Evolutionary conservation across 2,113 vertebrate species (phyloP).

Genomic region (Oostethus manadensis): DNA sequence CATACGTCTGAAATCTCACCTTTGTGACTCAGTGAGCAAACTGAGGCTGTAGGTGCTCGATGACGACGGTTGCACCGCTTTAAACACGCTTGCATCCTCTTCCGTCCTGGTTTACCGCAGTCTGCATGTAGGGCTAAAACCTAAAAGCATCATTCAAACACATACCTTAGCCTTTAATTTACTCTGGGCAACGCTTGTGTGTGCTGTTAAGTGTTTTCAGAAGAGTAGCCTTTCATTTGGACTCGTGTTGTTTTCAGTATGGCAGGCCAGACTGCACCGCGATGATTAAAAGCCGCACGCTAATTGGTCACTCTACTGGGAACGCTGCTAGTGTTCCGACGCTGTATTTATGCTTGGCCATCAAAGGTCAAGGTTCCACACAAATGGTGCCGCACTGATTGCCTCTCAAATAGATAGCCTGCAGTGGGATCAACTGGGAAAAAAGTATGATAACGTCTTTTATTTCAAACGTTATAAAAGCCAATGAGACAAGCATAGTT

Average conservation of each 20-base stretch:
- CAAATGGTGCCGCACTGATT: not conserved
- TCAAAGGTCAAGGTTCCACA: not conserved
- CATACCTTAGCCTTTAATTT: not conserved
- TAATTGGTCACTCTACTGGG: not conserved
- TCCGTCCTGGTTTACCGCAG: slow-evolving; percentile 2
- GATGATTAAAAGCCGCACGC: not conserved
- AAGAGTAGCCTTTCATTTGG: not conserved
- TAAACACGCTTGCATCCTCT: not conserved
- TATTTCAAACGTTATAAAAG: too few species aligned
- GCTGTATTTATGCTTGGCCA: not conserved
- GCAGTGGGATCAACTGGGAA: not conserved
- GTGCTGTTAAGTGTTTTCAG: not conserved
- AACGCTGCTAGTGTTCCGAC: not conserved
- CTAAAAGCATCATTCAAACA: slow-evolving; percentile 1
- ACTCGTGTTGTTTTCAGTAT: not conserved
- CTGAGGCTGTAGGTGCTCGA: slow-evolving; percentile 2
- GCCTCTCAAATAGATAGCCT: not conserved
- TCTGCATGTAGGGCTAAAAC: not conserved
- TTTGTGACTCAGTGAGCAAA: slow-evolving; percentile 13
- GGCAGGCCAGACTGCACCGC: not conserved
- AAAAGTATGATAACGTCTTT: not conserved
- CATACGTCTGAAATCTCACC: slow-evolving; percentile 17
- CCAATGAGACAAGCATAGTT: too few species aligned
- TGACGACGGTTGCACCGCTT: slow-evolving; percentile 18
- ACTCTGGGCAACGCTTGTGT: slow-evolving; percentile 3